phyloP scores from a whole-genome alignment of 2,113 vertebrate species.

The Synchiropus splendidus region DNA sequence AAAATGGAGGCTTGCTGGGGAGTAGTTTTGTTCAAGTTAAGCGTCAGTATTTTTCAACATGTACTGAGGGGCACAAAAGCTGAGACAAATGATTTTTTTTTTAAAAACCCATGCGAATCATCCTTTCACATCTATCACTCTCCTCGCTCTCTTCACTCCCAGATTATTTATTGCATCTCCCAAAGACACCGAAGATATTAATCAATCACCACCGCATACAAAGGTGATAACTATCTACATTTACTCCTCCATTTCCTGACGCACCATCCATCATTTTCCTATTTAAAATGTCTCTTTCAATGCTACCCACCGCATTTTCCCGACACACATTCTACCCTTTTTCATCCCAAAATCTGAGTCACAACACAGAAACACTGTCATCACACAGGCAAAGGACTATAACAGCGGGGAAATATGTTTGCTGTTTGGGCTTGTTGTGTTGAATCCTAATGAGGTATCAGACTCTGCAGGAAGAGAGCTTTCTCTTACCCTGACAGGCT shows the following conservation, averaged over 20 bases:
- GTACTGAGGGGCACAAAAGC: no score
- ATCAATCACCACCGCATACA: slow-evolving; percentile 19
- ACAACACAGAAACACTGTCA: slow-evolving; percentile 48
- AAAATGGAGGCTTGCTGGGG: no score
- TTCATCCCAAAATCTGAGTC: slow-evolving; percentile 38
- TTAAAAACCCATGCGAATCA: no score
- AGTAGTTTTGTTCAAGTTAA: no score
- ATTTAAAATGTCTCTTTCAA: slow-evolving; percentile 16
- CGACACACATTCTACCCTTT: slow-evolving; percentile 19
- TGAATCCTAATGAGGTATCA: slow-evolving; percentile 62
- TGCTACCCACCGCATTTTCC: slow-evolving; percentile 9
- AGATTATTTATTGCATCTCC: slow-evolving; percentile 8
- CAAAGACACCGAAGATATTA: slow-evolving; percentile 10
- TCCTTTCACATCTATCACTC: neutral
- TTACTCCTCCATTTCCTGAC: slow-evolving; percentile 1
- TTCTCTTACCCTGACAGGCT: slow-evolving; percentile 43
- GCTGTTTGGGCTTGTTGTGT: slow-evolving; percentile 53
- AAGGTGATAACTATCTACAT: slow-evolving; percentile 4
- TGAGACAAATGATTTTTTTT: no score
- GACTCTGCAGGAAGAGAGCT: slow-evolving; percentile 37
- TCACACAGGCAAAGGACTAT: slow-evolving; percentile 43
- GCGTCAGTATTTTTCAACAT: no score
- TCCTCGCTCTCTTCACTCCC: slow-evolving; percentile 5
- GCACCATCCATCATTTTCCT: slow-evolving; percentile 4
- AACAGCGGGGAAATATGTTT: slow-evolving; percentile 62